phyloP scores from a whole-genome alignment of 2,113 vertebrate genomes.

The Periophthalmus modestus region DNA sequence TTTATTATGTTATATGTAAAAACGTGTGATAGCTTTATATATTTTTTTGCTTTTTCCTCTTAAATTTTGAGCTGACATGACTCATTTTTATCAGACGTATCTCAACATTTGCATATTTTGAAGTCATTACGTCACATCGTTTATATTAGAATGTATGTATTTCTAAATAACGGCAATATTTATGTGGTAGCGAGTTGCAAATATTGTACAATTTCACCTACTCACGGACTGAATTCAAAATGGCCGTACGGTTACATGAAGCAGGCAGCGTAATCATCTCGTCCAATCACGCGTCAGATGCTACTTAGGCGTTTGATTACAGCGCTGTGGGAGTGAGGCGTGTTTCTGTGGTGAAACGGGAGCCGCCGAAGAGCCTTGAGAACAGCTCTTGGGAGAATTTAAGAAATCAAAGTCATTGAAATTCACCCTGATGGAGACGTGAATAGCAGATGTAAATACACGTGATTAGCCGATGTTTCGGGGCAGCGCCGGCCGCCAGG shows the following conservation, averaged over 20 bases:
- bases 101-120: no score
- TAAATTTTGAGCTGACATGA: no score
- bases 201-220: not conserved
- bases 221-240: not conserved
- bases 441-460: constrained; percentile 9
- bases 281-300: constrained; percentile 2
- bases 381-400: constrained; percentile 1
- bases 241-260: not conserved
- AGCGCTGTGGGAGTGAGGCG: not conserved
- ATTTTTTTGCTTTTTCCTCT: no score
- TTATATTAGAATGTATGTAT: no score
- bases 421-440: constrained; percentile 5
- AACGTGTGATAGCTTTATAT: no score
- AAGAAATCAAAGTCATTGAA: constrained; percentile 12
- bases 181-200: no score
- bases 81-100: no score
- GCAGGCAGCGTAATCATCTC: not conserved
- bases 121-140: no score
- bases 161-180: no score
- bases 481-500: not conserved
- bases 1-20: no score
- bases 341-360: constrained; percentile 3
- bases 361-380: not conserved
- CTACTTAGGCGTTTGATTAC: constrained; percentile 8
- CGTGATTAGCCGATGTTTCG: not conserved